phyloP scores from a whole-genome alignment of 2,888 invertebrate genomes.

The Biston betularia region DNA sequence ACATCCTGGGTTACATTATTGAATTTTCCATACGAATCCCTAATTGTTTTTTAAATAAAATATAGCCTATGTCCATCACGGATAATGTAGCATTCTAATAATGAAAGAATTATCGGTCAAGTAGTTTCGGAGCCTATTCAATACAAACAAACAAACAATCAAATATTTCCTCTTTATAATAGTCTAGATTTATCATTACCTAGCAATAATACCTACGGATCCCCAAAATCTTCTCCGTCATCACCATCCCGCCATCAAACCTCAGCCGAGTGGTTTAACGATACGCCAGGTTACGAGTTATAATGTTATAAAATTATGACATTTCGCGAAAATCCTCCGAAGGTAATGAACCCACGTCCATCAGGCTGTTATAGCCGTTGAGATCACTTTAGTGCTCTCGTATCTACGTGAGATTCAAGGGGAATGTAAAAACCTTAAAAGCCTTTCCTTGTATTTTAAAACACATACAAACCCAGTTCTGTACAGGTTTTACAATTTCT shows the following conservation, averaged over 20 bases:
- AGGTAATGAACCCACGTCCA: conserved; percentile 17
- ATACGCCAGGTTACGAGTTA: conserved; percentile 5
- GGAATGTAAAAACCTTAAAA: conserved; percentile 2
- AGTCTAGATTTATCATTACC: too few species aligned
- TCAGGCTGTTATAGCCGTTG: conserved; percentile 25
- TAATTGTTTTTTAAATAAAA: too few species aligned
- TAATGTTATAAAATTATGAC: conserved; percentile 31
- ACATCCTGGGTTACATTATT: too few species aligned
- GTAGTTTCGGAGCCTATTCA: too few species aligned
- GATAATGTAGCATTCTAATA: too few species aligned
- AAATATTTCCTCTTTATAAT: too few species aligned
- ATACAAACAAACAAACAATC: too few species aligned
- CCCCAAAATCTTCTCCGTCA: conserved; percentile 14
- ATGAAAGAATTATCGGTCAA: too few species aligned
- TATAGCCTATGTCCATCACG: too few species aligned
- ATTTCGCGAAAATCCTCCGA: conserved; percentile 28
- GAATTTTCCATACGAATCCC: too few species aligned
- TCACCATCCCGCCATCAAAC: conserved; percentile 14
- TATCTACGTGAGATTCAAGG: conserved; percentile 14
- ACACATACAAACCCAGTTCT: neutral
- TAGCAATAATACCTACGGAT: conserved; percentile 3
- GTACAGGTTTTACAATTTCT: neutral
- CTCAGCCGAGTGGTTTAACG: conserved; percentile 29
- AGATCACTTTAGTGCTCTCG: conserved; percentile 14
- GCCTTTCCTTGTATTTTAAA: conserved; percentile 8